Evolutionary conservation across 2,888 invertebrate genomes (phyloP), one percentile per base, ranked within the genome.

Genomic region (Drosophila seclusa): DNA sequence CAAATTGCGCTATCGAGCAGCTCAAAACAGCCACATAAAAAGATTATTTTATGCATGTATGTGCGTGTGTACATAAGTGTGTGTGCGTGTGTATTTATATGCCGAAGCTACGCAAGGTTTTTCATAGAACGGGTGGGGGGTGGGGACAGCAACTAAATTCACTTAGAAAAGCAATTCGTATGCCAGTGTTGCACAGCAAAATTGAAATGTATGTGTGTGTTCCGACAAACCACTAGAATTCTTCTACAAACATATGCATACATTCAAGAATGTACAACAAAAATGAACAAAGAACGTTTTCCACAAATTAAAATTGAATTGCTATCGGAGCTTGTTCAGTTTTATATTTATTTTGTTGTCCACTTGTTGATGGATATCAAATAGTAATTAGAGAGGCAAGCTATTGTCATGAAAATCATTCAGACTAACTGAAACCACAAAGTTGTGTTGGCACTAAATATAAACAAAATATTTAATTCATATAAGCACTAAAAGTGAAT

Each of bases 1-100:
- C 70, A 66, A 80, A 81, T 85, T 85, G 77, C 77, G 83, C 81
- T 81, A 85, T 87, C 88, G 83, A 87, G 68, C 83, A 75, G 86
- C 88, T 81, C 86, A 85, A 84, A 85, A 85, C 82, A 88, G 88
- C 75, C 83, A 83, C 86, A 85, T 85, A 85, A 88, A 85, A 88
- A 85, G 87, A 85, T 85, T 85, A 85, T 80, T 86, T 85, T 88
- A 85, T 77, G 74, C 77, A 70, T 77, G 80, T 77, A 61, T 72
- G 71, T 24, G 55, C 53, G 54, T 27, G 60, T 61, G 62, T 64
- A 62, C 32, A 27, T 68, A 64, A 67, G 70, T 31, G 57, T 57
- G 55, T 32, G 54, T 38, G 50, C 34, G 49, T 31, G 68, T 66
- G 34, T 68, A 32, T 34, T 59, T 53, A 68, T 76, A 73, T 55